Evolutionary conservation across 2,113 vertebrate species (phyloP).

Genomic region (Rattus norvegicus): DNA sequence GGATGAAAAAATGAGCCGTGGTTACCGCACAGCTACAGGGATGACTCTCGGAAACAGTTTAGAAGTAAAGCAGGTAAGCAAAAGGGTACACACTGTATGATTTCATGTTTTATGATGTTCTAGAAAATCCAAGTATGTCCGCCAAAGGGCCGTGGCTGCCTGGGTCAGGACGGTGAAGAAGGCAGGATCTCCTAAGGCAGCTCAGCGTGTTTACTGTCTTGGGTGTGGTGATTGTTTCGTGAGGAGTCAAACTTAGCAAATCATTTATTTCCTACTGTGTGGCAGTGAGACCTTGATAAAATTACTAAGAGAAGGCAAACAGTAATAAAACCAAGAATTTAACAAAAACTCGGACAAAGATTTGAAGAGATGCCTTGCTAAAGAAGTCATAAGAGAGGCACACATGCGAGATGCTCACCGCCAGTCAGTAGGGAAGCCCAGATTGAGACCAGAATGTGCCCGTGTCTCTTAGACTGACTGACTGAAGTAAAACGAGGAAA

Average conservation of each 20-base stretch:
- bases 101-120: slow-evolving; percentile 37
- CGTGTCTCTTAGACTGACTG: not conserved
- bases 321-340: not conserved
- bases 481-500: not conserved
- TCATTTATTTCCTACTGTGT: not conserved
- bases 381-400: not conserved
- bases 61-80: not conserved
- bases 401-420: not conserved
- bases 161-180: not conserved
- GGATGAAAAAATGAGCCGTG: not conserved
- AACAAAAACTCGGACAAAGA: slow-evolving; percentile 1
- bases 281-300: not conserved
- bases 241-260: not conserved
- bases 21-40: not conserved
- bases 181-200: not conserved
- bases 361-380: not conserved
- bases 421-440: not conserved
- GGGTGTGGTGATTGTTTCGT: slow-evolving; percentile 4
- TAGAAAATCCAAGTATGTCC: not conserved
- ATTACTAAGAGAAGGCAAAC: not conserved
- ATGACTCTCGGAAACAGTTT: not conserved
- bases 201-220: not conserved
- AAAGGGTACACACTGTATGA: not conserved
- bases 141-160: not conserved
- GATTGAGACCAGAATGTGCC: not conserved